Percentiles rank a stretch among this genome's conserved stretches.
phyloP scores from a whole-genome alignment of 2,113 vertebrate genomes.

The Pseudorectes ferrugineus region DNA sequence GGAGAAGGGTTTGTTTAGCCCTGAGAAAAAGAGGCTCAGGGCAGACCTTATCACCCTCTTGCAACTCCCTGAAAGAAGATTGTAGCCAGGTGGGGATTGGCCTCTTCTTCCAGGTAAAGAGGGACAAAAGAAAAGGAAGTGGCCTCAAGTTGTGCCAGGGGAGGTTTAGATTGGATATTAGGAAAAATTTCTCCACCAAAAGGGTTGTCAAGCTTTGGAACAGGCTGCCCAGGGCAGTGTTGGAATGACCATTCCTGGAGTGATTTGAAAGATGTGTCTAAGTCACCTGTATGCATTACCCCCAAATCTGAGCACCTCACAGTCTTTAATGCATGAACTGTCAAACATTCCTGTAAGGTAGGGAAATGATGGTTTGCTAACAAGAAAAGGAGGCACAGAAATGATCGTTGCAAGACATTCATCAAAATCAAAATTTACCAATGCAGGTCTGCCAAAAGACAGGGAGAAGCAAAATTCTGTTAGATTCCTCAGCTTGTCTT shows the following conservation, averaged over 20 bases:
- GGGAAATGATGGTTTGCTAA: neutral
- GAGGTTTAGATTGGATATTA: neutral
- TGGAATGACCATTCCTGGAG: neutral
- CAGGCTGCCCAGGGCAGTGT: neutral
- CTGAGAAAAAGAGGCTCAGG: neutral
- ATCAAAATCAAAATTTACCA: neutral
- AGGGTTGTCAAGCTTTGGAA: neutral
- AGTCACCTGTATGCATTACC: neutral
- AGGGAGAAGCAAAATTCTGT: neutral
- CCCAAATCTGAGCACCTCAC: neutral
- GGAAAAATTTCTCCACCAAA: neutral
- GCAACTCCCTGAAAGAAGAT: neutral
- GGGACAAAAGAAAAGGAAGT: neutral
- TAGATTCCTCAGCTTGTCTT: neutral
- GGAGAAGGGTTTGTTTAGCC: neutral
- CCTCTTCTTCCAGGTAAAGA: neutral
- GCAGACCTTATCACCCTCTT: neutral
- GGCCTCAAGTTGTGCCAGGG: neutral
- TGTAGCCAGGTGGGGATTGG: neutral
- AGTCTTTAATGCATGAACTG: neutral
- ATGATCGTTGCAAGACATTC: neutral
- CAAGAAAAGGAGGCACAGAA: neutral
- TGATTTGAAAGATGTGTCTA: neutral
- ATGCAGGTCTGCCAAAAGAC: neutral
- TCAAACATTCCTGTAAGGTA: neutral